phyloP scores from a whole-genome alignment of 2,113 vertebrate species.

The Apodemus speciosus region DNA sequence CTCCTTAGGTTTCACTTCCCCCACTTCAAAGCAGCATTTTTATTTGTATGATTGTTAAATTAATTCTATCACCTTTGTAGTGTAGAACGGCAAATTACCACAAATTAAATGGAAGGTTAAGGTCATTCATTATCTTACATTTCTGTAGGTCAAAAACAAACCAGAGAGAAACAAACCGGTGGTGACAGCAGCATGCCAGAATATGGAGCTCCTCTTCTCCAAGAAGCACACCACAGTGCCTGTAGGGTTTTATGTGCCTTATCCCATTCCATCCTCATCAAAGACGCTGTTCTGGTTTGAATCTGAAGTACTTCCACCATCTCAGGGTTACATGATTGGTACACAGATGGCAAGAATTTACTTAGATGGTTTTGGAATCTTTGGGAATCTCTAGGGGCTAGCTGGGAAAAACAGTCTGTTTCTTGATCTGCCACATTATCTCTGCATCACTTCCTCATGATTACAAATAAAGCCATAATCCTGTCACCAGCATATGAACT shows the following conservation, averaged over 20 bases:
- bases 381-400: background rate
- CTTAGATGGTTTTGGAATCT: background rate
- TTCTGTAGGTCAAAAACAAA: background rate
- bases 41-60: background rate
- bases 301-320: background rate
- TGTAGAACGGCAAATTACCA: background rate
- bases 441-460: background rate
- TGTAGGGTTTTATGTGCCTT: background rate
- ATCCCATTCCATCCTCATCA: background rate
- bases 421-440: background rate
- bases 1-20: background rate
- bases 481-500: background rate
- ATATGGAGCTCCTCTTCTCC: background rate
- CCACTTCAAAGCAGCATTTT: background rate
- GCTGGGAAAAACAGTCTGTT: background rate
- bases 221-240: background rate
- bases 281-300: background rate
- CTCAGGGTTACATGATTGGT: background rate
- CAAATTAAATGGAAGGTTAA: background rate
- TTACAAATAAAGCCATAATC: background rate
- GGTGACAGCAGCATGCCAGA: background rate
- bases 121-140: background rate
- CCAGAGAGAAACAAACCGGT: background rate
- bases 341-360: background rate
- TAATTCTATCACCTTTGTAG: background rate